These are phyloP conservation scores for Caradrina kadenii DNA, from an alignment of 2,888 invertebrate genomes.

Conservation along the genomic window DNA sequence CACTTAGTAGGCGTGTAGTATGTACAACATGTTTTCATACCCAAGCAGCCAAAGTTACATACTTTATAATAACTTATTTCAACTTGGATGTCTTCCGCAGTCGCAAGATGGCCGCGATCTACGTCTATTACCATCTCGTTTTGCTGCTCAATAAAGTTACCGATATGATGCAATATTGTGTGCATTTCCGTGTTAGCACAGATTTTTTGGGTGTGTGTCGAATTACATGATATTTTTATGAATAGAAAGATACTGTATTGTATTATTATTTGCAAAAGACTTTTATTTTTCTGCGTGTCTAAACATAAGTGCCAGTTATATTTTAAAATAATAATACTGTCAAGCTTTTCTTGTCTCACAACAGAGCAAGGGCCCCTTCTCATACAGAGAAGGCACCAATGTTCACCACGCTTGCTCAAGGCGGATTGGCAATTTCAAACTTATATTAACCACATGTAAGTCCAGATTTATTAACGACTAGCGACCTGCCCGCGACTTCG, in stretches of 20 bases:
- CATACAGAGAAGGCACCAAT: too few species aligned
- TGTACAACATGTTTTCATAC: slow-evolving; percentile 24
- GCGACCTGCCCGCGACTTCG: too few species aligned
- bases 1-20: slow-evolving; percentile 3
- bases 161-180: slow-evolving; percentile 44
- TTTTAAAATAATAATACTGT: too few species aligned
- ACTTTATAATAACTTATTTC: slow-evolving; percentile 49
- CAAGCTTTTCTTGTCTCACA: too few species aligned
- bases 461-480: too few species aligned
- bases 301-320: too few species aligned
- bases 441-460: too few species aligned
- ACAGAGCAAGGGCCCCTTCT: too few species aligned
- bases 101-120: slow-evolving; percentile 43
- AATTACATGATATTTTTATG: slow-evolving; percentile 26
- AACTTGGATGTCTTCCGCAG: slow-evolving; percentile 37
- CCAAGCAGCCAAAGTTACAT: slow-evolving; percentile 33
- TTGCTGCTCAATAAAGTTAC: slow-evolving; percentile 44
- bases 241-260: background rate
- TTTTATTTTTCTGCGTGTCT: too few species aligned
- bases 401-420: too few species aligned
- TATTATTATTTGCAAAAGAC: too few species aligned
- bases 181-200: slow-evolving; percentile 52
- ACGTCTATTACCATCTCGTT: slow-evolving; percentile 29
- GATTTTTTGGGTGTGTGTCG: slow-evolving; percentile 20
- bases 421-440: too few species aligned